phyloP scores from a whole-genome alignment of 1,140 invertebrate species.

The Chironomus striatipennis region DNA sequence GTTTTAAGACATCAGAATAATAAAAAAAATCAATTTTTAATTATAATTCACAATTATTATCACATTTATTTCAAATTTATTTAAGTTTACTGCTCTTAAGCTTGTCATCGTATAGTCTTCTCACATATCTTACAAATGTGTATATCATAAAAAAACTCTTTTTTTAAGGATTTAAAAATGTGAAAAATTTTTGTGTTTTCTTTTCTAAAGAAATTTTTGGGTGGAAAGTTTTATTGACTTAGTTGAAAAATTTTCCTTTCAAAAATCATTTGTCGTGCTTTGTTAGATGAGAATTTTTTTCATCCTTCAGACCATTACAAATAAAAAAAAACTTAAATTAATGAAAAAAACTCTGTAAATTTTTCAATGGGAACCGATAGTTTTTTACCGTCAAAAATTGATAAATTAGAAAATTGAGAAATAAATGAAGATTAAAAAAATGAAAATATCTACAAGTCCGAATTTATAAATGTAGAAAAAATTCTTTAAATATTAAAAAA shows the following conservation, averaged over 20 bases:
- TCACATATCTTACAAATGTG: not conserved
- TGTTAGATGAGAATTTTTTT: too few relatives aligned
- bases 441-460: slow-evolving; percentile 24
- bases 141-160: slow-evolving; percentile 5
- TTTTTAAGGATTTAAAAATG: not conserved
- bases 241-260: too few relatives aligned
- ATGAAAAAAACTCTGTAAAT: not conserved
- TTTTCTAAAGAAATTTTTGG: too few relatives aligned
- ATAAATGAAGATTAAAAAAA: slow-evolving; percentile 23
- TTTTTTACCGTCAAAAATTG: slow-evolving; percentile 20
- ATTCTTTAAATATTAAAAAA: not conserved
- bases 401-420: not conserved
- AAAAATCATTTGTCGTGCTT: too few relatives aligned
- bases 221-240: too few relatives aligned
- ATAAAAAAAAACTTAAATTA: too few relatives aligned
- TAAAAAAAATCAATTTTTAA: slow-evolving; percentile 17
- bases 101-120: too few relatives aligned
- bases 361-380: slow-evolving; percentile 18
- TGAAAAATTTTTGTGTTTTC: too few relatives aligned
- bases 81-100: not conserved
- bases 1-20: not conserved
- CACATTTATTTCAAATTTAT: not conserved
- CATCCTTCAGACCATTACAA: too few relatives aligned
- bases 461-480: slow-evolving; percentile 24
- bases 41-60: not conserved